Conservation (phyloP, 1,140 invertebrate genomes). For the Wiebesia pumilae region DNA sequence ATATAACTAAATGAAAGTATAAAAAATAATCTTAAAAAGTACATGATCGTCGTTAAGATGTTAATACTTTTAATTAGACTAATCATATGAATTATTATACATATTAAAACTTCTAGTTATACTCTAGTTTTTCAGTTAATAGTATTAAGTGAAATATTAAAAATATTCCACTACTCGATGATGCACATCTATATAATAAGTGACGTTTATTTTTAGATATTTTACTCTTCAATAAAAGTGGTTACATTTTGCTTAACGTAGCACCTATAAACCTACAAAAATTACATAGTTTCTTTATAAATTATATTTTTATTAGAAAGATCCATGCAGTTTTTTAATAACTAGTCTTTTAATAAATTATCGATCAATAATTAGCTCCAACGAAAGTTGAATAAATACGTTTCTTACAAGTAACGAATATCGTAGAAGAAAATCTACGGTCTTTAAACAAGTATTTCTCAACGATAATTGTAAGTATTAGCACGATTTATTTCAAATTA, state of each 20-base stretch:
- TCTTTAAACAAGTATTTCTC: background rate
- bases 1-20: too few species aligned
- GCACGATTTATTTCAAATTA: background rate
- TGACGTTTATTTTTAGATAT: background rate
- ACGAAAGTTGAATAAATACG: background rate
- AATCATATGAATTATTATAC: background rate
- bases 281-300: slow-evolving; percentile 14
- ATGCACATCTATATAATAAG: background rate
- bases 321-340: background rate
- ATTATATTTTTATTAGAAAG: background rate
- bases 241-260: background rate
- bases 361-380: background rate
- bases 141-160: background rate
- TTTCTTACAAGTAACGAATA: background rate
- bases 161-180: background rate
- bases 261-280: background rate
- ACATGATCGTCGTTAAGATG: too few species aligned
- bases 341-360: too few species aligned
- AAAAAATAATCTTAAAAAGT: too few species aligned
- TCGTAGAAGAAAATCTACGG: background rate
- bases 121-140: background rate
- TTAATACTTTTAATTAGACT: too few species aligned
- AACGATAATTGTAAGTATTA: slow-evolving; percentile 2
- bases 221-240: background rate
- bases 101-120: background rate